Evolutionary conservation across 30 jellyfish, hydroid and myxozoan genomes (phyloP).

Genomic region (Sanderia malayensis): DNA sequence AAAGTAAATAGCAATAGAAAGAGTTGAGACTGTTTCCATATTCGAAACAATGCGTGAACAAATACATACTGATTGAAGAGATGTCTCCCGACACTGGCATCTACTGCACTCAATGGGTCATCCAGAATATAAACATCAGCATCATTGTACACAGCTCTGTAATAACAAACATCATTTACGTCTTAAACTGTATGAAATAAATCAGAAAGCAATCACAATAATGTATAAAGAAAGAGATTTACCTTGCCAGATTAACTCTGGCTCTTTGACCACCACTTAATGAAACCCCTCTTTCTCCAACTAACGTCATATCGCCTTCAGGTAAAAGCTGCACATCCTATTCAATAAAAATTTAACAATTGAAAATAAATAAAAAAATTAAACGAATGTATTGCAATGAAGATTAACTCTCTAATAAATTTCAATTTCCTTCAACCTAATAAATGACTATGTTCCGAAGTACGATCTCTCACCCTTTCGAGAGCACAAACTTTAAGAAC

Average conservation of each 20-base stretch:
- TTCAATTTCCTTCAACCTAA: too few relatives aligned
- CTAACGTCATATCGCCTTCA: slow-evolving; percentile 86
- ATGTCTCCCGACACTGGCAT: slow-evolving; percentile 96
- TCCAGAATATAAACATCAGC: slow-evolving; percentile 92
- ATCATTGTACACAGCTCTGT: slow-evolving; percentile 88
- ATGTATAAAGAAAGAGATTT: not conserved
- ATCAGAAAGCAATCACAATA: not conserved
- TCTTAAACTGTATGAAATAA: not conserved
- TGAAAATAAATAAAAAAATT: not conserved
- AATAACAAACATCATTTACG: not conserved
- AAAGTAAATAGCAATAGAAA: too few relatives aligned
- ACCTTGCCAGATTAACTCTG: slow-evolving; percentile 94
- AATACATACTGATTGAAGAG: slow-evolving; percentile 74
- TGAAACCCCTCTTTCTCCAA: slow-evolving; percentile 96
- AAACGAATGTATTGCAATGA: too few relatives aligned
- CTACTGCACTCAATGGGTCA: slow-evolving; percentile 95
- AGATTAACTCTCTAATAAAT: too few relatives aligned
- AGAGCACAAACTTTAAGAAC: slow-evolving; percentile 88
- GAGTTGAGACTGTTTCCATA: too few relatives aligned
- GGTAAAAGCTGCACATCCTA: slow-evolving; percentile 78
- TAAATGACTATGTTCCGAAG: too few relatives aligned
- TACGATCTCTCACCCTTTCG: slow-evolving; percentile 55
- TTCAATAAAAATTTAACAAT: not conserved
- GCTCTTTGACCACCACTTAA: slow-evolving; percentile 97
- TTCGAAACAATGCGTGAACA: too few relatives aligned